Evolutionary conservation across 1,140 invertebrate species (phyloP).

Genomic region (Plutomurus gul): DNA sequence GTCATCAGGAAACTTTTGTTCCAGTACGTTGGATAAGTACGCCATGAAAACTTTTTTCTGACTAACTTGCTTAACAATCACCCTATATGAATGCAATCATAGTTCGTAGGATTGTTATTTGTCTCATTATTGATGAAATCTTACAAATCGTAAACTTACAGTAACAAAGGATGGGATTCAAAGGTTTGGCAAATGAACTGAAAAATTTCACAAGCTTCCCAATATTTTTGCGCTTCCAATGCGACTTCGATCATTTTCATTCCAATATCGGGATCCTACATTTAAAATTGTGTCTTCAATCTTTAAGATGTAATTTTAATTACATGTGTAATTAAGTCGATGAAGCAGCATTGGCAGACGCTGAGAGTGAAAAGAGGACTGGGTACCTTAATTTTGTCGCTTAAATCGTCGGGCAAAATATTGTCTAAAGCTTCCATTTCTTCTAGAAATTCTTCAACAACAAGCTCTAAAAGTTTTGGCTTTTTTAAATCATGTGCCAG

Average conservation of each 20-base stretch:
- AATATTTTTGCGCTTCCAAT: neutral
- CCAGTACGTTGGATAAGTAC: neutral
- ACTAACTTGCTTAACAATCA: too few relatives aligned
- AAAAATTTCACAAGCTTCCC: neutral
- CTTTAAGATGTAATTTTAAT: too few relatives aligned
- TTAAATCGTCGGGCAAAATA: neutral
- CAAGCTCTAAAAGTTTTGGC: neutral
- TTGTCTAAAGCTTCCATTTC: neutral
- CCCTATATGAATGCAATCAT: too few relatives aligned
- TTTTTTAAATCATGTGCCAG: neutral
- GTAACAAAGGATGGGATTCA: neutral
- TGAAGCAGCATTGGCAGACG: too few relatives aligned
- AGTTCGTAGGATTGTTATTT: too few relatives aligned
- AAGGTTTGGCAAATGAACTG: neutral
- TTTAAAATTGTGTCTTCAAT: neutral
- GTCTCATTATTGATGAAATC: too few relatives aligned
- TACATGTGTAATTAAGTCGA: too few relatives aligned
- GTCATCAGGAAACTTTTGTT: neutral
- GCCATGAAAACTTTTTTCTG: neutral
- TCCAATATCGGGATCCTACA: neutral
- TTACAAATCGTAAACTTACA: neutral
- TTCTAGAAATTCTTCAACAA: neutral
- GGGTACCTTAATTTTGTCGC: neutral
- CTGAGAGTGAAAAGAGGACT: too few relatives aligned
- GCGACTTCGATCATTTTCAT: neutral